A percentile compares a stretch with the other conserved stretches of the same genome.
These are phyloP conservation scores for Pseudochaenichthys georgianus DNA, from an alignment of 2,797 vertebrate genomes.

Conservation along the genomic window DNA sequence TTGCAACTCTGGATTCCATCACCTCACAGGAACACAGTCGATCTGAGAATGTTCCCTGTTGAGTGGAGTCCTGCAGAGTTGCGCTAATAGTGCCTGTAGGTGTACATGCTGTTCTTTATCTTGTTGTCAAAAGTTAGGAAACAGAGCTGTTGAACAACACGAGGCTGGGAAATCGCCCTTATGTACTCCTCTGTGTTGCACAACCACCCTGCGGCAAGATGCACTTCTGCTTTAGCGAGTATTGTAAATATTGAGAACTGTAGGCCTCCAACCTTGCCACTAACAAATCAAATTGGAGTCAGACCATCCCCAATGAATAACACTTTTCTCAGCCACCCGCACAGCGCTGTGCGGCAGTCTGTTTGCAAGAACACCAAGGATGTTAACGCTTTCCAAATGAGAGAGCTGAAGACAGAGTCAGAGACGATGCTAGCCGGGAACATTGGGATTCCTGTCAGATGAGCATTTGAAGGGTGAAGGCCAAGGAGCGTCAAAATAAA, in stretches of 20 bases:
- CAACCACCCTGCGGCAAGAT: constrained; percentile 46
- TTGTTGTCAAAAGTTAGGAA: constrained; percentile 68
- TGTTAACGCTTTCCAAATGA: constrained; percentile 72
- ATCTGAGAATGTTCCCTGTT: constrained; percentile 37
- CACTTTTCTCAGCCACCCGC: constrained; percentile 37
- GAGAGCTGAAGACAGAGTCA: constrained; percentile 63
- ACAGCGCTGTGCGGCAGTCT: constrained; percentile 38
- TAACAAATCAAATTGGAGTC: constrained; percentile 65
- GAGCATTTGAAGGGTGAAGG: constrained; percentile 78
- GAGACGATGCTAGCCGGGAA: constrained; percentile 60
- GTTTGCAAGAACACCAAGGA: constrained; percentile 59
- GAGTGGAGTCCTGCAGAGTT: constrained; percentile 32
- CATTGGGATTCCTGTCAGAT: constrained; percentile 85
- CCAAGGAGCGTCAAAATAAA: constrained; percentile 81
- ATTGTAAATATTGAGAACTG: constrained; percentile 60
- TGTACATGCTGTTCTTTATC: constrained; percentile 58
- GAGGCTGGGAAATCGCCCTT: constrained; percentile 51
- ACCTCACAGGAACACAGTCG: constrained; percentile 37
- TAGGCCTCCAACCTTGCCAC: constrained; percentile 40
- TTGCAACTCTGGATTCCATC: constrained; percentile 67
- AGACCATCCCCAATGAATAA: constrained; percentile 49
- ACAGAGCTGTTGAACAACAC: constrained; percentile 62
- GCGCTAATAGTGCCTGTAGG: constrained; percentile 14
- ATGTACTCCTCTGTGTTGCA: constrained; percentile 54
- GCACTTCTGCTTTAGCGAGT: constrained; percentile 57